Evolutionary conservation across 2,888 invertebrate genomes (phyloP).

Genomic region (Cephus nigrinus): DNA sequence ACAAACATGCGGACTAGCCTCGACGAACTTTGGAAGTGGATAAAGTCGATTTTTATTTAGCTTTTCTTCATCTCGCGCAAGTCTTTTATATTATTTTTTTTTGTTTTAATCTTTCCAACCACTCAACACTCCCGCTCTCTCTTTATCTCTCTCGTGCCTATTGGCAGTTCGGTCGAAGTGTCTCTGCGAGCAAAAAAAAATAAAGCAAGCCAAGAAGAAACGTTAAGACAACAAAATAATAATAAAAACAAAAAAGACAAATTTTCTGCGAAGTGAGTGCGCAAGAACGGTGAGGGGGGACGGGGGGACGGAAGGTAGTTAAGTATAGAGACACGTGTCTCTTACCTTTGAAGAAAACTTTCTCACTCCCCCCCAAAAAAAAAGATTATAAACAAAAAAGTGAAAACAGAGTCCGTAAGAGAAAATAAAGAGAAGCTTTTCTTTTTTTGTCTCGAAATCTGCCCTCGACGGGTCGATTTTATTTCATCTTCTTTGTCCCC

Average conservation of each 20-base stretch:
- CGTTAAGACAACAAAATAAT: not conserved
- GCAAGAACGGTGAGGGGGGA: no score
- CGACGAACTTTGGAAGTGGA: constrained; percentile 55
- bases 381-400: constrained; percentile 20
- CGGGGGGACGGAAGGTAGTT: not conserved
- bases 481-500: no score
- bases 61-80: not conserved
- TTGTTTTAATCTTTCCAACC: not conserved
- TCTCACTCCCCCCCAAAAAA: constrained; percentile 16
- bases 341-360: constrained; percentile 18
- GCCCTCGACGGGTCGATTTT: no score
- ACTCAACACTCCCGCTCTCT: not conserved
- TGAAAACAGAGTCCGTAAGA: constrained; percentile 18
- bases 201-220: not conserved
- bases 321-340: not conserved
- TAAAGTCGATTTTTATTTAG: not conserved
- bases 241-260: not conserved
- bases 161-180: not conserved
- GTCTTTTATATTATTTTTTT: not conserved
- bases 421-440: not conserved
- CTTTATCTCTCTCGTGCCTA: not conserved
- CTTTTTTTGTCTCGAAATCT: constrained; percentile 7
- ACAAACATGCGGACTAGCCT: constrained; percentile 54
- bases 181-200: not conserved
- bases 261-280: not conserved